Conservation (phyloP, 2,888 invertebrate genomes). For the Torymus tubicola region DNA sequence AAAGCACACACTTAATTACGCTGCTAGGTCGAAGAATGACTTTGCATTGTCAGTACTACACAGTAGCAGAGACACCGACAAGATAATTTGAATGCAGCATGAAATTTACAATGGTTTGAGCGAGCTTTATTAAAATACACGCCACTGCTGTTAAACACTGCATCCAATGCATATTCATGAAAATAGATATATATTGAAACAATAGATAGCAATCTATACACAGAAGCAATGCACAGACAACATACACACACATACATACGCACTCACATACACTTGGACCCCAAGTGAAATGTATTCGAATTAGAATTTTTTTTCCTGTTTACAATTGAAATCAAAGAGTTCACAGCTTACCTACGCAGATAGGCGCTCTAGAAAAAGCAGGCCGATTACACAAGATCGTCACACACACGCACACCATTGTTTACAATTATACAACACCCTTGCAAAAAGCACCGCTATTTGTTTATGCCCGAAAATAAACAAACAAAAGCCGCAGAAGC, state of each 20-base stretch:
- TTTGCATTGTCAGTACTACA: constrained; percentile 43
- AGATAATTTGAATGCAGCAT: constrained; percentile 43
- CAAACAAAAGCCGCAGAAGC: constrained; percentile 9
- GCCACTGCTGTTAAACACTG: constrained; percentile 29
- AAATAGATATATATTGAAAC: constrained; percentile 48
- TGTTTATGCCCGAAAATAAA: constrained; percentile 4
- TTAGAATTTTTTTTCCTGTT: constrained; percentile 12
- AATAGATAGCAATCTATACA: constrained; percentile 42
- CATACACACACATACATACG: background rate
- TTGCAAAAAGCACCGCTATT: background rate
- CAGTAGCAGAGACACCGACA: constrained; percentile 12
- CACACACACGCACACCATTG: background rate
- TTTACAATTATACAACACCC: no score
- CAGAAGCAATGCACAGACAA: constrained; percentile 31
- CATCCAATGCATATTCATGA: constrained; percentile 50
- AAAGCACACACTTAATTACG: constrained; percentile 23
- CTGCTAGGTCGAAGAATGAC: constrained; percentile 44
- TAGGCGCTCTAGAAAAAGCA: no score
- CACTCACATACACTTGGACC: no score
- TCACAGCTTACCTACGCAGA: no score
- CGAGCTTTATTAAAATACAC: constrained; percentile 44
- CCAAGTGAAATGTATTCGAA: background rate
- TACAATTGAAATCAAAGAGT: constrained; percentile 26
- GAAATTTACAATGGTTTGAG: constrained; percentile 34
- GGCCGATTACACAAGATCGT: background rate